These are phyloP conservation scores for Oligia fasciuncula DNA, from an alignment of 2,888 invertebrate species.

Conservation along the genomic window DNA sequence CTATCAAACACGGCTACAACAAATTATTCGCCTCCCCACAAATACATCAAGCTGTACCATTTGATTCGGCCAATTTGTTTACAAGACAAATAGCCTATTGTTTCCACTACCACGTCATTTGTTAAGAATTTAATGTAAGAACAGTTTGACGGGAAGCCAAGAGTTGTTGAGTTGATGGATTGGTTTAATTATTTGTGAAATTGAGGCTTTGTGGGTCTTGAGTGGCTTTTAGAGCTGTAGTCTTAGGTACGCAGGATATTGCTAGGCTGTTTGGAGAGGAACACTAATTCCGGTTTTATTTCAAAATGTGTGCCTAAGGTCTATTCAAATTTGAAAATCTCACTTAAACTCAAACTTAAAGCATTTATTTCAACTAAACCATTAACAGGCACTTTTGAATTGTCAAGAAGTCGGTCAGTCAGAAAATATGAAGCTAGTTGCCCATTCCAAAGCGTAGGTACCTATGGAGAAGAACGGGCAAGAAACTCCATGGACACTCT, in stretches of 20 bases:
- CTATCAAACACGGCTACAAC: conserved; percentile 43
- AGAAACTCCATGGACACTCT: too few relatives aligned
- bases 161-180: conserved; percentile 40
- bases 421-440: too few relatives aligned
- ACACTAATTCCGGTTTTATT: not conserved
- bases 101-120: conserved; percentile 53
- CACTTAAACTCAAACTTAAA: too few relatives aligned
- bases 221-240: not conserved
- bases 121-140: conserved; percentile 57
- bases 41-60: conserved; percentile 55
- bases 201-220: conserved; percentile 4
- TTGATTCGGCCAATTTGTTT: conserved; percentile 66
- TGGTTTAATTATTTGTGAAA: conserved; percentile 20
- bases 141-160: conserved; percentile 20
- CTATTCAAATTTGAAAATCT: too few relatives aligned
- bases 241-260: too few relatives aligned
- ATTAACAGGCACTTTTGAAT: too few relatives aligned
- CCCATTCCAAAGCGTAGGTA: too few relatives aligned
- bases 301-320: not conserved
- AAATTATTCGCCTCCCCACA: conserved; percentile 53
- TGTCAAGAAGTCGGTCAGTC: too few relatives aligned
- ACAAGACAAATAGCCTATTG: conserved; percentile 61
- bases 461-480: too few relatives aligned
- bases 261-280: not conserved
- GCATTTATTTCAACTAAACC: too few relatives aligned